phyloP scores from a whole-genome alignment of 2,888 invertebrate species.

The Ecdyonurus torrentis region DNA sequence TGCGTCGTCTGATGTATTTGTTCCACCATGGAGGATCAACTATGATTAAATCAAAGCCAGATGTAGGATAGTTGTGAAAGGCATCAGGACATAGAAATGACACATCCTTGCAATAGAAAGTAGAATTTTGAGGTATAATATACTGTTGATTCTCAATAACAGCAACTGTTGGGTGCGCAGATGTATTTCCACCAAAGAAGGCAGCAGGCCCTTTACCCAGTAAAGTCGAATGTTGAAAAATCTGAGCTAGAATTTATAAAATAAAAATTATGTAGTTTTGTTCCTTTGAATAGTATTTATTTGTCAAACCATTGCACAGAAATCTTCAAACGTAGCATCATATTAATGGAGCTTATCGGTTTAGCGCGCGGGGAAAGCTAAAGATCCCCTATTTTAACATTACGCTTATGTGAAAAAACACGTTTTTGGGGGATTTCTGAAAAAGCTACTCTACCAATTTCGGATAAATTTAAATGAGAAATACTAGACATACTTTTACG shows the following conservation, averaged over 20 bases:
- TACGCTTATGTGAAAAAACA: too few relatives aligned
- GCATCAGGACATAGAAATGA: background rate
- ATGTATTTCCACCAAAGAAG: background rate
- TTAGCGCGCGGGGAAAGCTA: too few relatives aligned
- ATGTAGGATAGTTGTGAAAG: background rate
- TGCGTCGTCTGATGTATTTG: conserved; percentile 74
- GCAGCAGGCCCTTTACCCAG: background rate
- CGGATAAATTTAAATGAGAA: too few relatives aligned
- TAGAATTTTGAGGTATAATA: background rate
- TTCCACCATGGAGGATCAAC: conserved; percentile 96
- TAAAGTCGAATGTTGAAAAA: background rate
- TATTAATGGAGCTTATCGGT: too few relatives aligned
- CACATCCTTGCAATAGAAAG: background rate
- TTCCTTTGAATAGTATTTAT: too few relatives aligned
- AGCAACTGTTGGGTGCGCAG: background rate
- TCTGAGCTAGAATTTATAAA: background rate
- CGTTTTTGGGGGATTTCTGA: too few relatives aligned
- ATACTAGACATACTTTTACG: too few relatives aligned
- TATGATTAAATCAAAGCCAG: conserved; percentile 56
- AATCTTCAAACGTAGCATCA: too few relatives aligned
- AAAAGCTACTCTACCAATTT: too few relatives aligned
- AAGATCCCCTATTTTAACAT: too few relatives aligned
- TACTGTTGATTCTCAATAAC: background rate
- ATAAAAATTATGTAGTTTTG: background rate
- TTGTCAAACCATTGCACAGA: too few relatives aligned